Evolutionary conservation across 1,140 invertebrate genomes (phyloP).

Genomic region (Neotoxoptera formosana): DNA sequence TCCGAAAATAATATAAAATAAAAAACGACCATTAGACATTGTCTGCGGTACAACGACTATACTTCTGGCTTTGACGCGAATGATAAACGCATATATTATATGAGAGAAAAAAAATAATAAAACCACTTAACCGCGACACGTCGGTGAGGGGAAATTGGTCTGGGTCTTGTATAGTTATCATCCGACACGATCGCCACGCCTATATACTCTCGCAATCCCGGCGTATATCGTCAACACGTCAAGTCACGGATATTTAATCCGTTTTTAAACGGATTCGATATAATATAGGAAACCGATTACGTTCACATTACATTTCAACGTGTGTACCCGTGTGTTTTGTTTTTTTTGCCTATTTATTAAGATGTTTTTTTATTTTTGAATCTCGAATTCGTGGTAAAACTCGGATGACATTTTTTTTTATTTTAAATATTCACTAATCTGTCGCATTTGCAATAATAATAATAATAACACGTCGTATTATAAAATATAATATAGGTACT

Average conservation of each 20-base stretch:
- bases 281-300: neutral
- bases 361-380: neutral
- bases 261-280: constrained; percentile 24
- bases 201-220: constrained; percentile 5
- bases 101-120: constrained; percentile 4
- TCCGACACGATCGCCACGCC: constrained; percentile 47
- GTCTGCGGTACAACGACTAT: neutral
- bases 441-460: neutral
- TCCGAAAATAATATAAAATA: neutral
- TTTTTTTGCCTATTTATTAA: neutral
- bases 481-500: too few relatives aligned
- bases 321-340: too few relatives aligned
- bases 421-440: neutral
- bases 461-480: neutral
- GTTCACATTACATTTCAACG: too few relatives aligned
- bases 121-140: constrained; percentile 50
- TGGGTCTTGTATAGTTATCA: constrained; percentile 25
- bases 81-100: neutral
- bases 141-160: neutral
- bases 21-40: constrained; percentile 2
- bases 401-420: neutral
- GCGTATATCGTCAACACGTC: constrained; percentile 51
- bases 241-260: constrained; percentile 26
- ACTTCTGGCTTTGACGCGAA: constrained; percentile 30
- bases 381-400: too few relatives aligned